These are phyloP conservation scores for Melangyna quadrimaculata DNA, from an alignment of 2,888 invertebrate species.

Conservation along the genomic window DNA sequence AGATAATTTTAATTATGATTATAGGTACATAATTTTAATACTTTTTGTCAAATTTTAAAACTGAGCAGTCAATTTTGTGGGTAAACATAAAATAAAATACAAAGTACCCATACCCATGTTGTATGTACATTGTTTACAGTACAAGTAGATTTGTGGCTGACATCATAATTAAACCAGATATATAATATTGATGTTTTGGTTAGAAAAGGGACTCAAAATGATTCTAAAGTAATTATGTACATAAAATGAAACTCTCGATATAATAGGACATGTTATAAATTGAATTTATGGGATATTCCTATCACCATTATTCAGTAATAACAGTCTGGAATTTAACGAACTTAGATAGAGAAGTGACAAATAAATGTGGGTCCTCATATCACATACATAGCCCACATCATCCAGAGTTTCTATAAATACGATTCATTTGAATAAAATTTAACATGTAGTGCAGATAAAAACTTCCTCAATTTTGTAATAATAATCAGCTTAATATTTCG, in stretches of 20 bases:
- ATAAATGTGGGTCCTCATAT: neutral
- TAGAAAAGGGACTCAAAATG: neutral
- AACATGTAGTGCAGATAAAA: neutral
- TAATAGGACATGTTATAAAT: neutral
- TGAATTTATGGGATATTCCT: neutral
- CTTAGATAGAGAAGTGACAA: neutral
- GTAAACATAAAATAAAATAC: too few relatives aligned
- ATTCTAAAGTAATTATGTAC: neutral
- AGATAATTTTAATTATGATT: neutral
- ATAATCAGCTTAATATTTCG: slow-evolving; percentile 57
- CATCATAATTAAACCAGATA: neutral
- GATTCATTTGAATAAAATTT: neutral
- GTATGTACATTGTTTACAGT: too few relatives aligned
- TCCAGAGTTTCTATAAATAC: neutral
- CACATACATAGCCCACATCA: neutral
- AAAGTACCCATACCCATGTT: too few relatives aligned
- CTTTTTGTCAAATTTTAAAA: neutral
- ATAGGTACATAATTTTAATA: neutral
- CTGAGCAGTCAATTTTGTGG: neutral
- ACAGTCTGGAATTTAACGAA: neutral
- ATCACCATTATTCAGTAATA: neutral
- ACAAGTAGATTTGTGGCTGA: neutral
- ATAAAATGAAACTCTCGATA: neutral
- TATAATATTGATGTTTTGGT: neutral
- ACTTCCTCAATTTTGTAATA: neutral